phyloP scores from a whole-genome alignment of 1,140 invertebrate species.

The Bombyx mandarina region DNA sequence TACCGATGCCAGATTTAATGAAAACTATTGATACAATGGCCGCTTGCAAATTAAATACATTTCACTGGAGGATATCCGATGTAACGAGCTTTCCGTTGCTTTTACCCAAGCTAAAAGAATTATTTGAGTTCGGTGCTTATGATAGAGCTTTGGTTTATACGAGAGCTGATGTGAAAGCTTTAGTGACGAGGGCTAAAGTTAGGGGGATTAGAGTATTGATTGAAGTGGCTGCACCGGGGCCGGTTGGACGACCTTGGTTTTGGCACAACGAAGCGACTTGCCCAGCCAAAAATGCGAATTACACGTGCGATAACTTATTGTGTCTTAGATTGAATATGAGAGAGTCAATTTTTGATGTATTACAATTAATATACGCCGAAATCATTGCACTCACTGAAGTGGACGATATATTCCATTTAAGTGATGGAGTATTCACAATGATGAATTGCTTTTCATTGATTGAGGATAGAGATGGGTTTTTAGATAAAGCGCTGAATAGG shows the following conservation, averaged over 20 bases:
- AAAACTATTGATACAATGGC: conserved; percentile 82
- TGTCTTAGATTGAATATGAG: conserved; percentile 78
- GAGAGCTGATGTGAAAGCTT: conserved; percentile 74
- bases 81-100: conserved; percentile 85
- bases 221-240: conserved; percentile 84
- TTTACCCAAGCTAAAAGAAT: conserved; percentile 75
- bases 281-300: conserved; percentile 75
- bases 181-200: conserved; percentile 77
- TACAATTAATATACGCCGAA: conserved; percentile 72
- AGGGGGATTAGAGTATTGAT: conserved; percentile 79
- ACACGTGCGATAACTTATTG: conserved; percentile 77
- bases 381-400: conserved; percentile 72
- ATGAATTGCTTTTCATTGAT: conserved; percentile 75
- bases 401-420: conserved; percentile 77
- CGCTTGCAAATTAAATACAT: conserved; percentile 83
- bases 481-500: conserved; percentile 71
- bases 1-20: conserved; percentile 77
- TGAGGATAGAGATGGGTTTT: conserved; percentile 76
- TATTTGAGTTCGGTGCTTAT: conserved; percentile 82
- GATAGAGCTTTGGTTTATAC: conserved; percentile 76
- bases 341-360: conserved; percentile 73
- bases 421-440: conserved; percentile 77
- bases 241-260: conserved; percentile 80
- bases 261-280: conserved; percentile 80
- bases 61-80: conserved; percentile 89